These are phyloP conservation scores for Ptyas mucosa DNA, from an alignment of 2,113 vertebrate genomes.

Conservation along the genomic window DNA sequence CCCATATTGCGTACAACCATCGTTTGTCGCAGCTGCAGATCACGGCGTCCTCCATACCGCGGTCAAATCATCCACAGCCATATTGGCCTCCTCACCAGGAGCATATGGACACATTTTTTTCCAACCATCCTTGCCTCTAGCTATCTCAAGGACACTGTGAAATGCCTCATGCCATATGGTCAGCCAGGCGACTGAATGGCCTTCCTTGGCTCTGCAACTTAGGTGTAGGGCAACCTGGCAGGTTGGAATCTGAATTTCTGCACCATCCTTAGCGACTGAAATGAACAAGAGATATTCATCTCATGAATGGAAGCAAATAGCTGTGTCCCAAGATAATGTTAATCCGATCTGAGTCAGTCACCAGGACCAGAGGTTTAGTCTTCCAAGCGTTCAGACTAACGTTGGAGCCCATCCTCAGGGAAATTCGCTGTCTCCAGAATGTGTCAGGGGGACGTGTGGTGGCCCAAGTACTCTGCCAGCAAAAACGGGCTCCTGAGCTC, in stretches of 20 bases:
- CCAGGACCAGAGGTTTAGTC: neutral
- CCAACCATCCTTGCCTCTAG: slow-evolving; percentile 39
- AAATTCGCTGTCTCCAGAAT: neutral
- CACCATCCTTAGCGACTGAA: slow-evolving; percentile 40
- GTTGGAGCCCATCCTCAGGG: neutral
- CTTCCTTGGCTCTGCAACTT: slow-evolving; percentile 16
- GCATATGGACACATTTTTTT: slow-evolving; percentile 55
- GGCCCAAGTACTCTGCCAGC: too few relatives aligned
- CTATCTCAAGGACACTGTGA: slow-evolving; percentile 37
- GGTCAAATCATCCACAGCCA: slow-evolving; percentile 34
- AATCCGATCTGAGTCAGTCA: neutral
- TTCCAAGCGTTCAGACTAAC: neutral
- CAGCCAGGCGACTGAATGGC: slow-evolving; percentile 1
- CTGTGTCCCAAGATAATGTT: neutral
- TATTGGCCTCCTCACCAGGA: slow-evolving; percentile 39
- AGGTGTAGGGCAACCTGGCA: slow-evolving; percentile 33
- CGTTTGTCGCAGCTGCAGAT: slow-evolving; percentile 9
- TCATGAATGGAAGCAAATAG: neutral
- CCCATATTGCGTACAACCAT: slow-evolving; percentile 8
- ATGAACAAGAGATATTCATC: slow-evolving; percentile 43
- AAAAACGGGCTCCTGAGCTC: too few relatives aligned
- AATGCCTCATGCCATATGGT: slow-evolving; percentile 39
- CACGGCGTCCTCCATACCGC: slow-evolving; percentile 14
- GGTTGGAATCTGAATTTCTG: neutral
- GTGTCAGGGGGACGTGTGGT: neutral